Evolutionary conservation across 2,888 invertebrate genomes (phyloP), one percentile per base, ranked within the genome.

Genomic region (Poecilus cupreus): DNA sequence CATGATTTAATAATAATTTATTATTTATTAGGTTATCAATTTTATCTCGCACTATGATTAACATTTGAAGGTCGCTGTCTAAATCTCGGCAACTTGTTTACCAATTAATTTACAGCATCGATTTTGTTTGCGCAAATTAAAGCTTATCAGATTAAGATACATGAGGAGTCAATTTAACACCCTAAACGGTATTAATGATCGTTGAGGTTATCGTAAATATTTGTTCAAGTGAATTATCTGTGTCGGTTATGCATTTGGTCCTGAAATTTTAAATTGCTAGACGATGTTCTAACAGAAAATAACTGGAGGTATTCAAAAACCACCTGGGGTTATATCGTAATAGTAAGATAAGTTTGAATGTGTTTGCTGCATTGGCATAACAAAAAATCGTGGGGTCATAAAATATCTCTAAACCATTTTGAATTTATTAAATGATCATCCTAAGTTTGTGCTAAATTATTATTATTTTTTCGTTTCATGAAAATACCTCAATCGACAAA

Each of bases 181-280:
- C 32, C 32, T 26, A 60, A 60, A 60, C 24, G 26, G 13, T 60
- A 13, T 24, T 60, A 60, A 60, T 24, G 60, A 60, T 60, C 60
- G n/a, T 60, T 60, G 11, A 4, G 24, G 24, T 60, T 2, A 60
- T 26, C 24, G 26, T 60, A 60, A 60, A 60, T 60, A 60, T 60
- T 60, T 60, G 13, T 24, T 26, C n/a, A 4, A n/a, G 3, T 20
- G 26, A 26, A 60, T 60, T 60, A 26, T 60, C n/a, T n/a, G 13
- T 60, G 26, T n/a, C 2, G 60, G 10, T 4, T 13, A 13, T 10
- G 22, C 11, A 20, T 18, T 13, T n/a, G n/a, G n/a, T n/a, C n/a
- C n/a, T n/a, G n/a, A n/a, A n/a, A n/a, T n/a, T n/a, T n/a, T n/a
- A n/a, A n/a, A n/a, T n/a, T n/a, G n/a, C n/a, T n/a, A n/a, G n/a